Conservation (phyloP, 1,140 invertebrate genomes). For the Helicoverpa armigera region DNA sequence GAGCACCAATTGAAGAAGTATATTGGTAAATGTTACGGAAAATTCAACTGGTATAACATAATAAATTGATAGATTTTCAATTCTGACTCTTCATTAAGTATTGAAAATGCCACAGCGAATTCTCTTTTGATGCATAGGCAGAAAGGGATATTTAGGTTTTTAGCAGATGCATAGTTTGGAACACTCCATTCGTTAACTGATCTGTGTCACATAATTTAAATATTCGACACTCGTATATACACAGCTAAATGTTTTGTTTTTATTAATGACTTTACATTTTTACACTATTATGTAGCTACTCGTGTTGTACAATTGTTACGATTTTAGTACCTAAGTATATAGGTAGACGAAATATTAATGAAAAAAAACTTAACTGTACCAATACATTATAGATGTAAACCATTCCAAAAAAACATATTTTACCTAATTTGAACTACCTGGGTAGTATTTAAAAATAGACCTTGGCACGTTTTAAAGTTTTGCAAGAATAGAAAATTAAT, state of each 20-base stretch:
- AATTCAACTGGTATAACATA: background rate
- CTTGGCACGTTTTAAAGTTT: background rate
- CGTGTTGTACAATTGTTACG: background rate
- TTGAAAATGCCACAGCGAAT: no score
- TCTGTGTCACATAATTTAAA: slow-evolving; percentile 8
- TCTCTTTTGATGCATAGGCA: no score
- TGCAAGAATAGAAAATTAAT: background rate
- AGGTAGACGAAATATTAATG: slow-evolving; percentile 5
- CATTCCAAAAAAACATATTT: slow-evolving; percentile 19
- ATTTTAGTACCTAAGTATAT: slow-evolving; percentile 4
- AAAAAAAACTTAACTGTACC: no score
- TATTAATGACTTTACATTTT: background rate
- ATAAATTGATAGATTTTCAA: background rate
- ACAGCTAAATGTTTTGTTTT: background rate
- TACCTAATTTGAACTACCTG: background rate
- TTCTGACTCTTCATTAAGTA: background rate
- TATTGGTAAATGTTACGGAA: background rate
- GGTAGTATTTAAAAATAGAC: background rate
- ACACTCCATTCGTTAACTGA: slow-evolving; percentile 11
- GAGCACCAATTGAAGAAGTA: background rate
- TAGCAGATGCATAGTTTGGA: background rate
- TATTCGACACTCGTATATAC: slow-evolving; percentile 20
- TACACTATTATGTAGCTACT: no score
- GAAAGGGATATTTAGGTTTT: no score
- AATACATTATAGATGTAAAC: background rate